Conservation (phyloP, 2,113 vertebrate species). For the Aspiorhynchus laticeps region DNA sequence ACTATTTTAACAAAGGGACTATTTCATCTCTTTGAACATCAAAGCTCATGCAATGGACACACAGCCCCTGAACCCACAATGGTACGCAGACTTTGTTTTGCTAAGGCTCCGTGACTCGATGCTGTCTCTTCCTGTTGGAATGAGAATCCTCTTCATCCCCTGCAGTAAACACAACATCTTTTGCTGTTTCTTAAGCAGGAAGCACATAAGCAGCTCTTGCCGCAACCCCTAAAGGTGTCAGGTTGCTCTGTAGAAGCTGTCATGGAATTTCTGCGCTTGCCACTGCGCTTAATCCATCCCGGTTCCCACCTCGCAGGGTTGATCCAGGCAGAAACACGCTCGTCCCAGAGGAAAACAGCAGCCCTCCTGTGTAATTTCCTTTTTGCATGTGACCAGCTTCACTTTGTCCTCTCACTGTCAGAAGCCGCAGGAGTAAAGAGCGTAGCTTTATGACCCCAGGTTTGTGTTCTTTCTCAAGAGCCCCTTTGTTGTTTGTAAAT, state of each 20-base stretch:
- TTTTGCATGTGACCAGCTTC: slow-evolving; percentile 60
- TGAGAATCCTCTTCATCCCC: slow-evolving; percentile 41
- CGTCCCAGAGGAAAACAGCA: slow-evolving; percentile 58
- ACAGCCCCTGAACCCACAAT: slow-evolving; percentile 41
- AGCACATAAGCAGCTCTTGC: slow-evolving; percentile 49
- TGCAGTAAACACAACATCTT: slow-evolving; percentile 49
- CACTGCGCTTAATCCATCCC: slow-evolving; percentile 50
- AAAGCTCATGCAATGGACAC: slow-evolving; percentile 57
- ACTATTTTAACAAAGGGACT: slow-evolving; percentile 25
- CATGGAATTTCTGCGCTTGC: slow-evolving; percentile 50
- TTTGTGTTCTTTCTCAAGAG: slow-evolving; percentile 74
- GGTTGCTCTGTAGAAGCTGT: slow-evolving; percentile 43
- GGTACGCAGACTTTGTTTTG: slow-evolving; percentile 35
- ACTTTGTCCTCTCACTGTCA: slow-evolving; percentile 62
- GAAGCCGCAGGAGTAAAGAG: slow-evolving; percentile 62
- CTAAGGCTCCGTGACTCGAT: slow-evolving; percentile 30
- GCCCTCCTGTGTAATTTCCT: slow-evolving; percentile 65
- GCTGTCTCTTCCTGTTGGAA: slow-evolving; percentile 48
- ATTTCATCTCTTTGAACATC: slow-evolving; percentile 63
- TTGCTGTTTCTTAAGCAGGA: slow-evolving; percentile 49
- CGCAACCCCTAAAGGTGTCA: slow-evolving; percentile 55
- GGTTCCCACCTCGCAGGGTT: slow-evolving; percentile 34
- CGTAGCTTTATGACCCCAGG: slow-evolving; percentile 63
- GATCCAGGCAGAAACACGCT: slow-evolving; percentile 36
- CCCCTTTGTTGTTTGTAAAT: slow-evolving; percentile 65